phyloP scores from a whole-genome alignment of 2,797 vertebrate genomes.

The Helostoma temminkii region DNA sequence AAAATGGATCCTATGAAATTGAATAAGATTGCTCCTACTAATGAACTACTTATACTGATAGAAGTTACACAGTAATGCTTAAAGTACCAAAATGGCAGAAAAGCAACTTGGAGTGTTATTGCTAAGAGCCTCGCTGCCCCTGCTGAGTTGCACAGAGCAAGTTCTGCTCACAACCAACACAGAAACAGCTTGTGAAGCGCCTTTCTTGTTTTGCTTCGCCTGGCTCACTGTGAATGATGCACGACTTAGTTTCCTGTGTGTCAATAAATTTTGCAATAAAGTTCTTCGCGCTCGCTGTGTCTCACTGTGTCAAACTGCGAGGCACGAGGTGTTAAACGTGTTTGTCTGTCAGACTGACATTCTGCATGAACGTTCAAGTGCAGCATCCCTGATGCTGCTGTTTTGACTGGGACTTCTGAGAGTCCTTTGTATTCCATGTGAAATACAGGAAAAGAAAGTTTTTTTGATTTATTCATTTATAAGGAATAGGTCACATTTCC shows the following conservation, averaged over 20 bases:
- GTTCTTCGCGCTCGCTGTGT: neutral
- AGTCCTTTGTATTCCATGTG: neutral
- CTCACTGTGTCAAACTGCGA: neutral
- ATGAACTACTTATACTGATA: neutral
- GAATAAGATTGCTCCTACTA: neutral
- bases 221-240: conserved; percentile 15
- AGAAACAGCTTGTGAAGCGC: conserved; percentile 2
- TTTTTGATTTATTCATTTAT: conserved; percentile 4
- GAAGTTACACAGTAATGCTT: neutral
- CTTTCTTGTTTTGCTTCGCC: conserved; percentile 7
- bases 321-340: neutral
- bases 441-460: conserved; percentile 11
- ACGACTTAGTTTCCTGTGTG: conserved; percentile 25
- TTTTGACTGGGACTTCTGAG: conserved; percentile 1
- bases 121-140: neutral
- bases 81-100: neutral
- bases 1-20: no score
- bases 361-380: neutral
- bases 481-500: neutral
- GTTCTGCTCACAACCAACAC: neutral
- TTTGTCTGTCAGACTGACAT: neutral
- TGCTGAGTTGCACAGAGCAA: neutral
- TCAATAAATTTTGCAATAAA: conserved; percentile 41
- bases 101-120: neutral
- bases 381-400: neutral